Evolutionary conservation across 2,888 invertebrate species (phyloP), one percentile per base, ranked within the genome.

Genomic region (Hirtodrosophila histrioides): DNA sequence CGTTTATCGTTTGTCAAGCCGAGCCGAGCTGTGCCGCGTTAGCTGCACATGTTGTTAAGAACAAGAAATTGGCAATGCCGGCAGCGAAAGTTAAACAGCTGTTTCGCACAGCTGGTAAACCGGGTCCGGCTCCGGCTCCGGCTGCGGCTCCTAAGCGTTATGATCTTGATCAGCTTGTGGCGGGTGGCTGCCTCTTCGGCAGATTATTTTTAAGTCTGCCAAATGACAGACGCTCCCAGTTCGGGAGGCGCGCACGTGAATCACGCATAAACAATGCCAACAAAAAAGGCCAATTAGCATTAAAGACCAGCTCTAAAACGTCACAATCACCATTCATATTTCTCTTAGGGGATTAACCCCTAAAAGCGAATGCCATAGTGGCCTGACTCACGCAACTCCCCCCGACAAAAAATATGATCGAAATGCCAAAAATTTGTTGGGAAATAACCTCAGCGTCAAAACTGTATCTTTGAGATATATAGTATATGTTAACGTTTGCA

Each of bases 71-170:
- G 60, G 55, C 74, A 57, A 53, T 41, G 72, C 67, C 77, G 66
- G 69, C 85, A 86, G 82, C 85, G 87, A 86, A 82, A 82, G 87
- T 86, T 75, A 43, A 72, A 71, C 81, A 80, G 85, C 85, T 84
- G 80, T 83, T 77, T 33, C 57, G 63, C 51, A 62, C 81, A 82
- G 81, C 81, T 82, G 87, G 55, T n/a, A 81, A 82, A 82, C 82
- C 87, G 82, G 82, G n/a, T n/a, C n/a, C n/a, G n/a, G n/a, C n/a
- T n/a, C n/a, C n/a, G n/a, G n/a, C n/a, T n/a, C n/a, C n/a, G n/a
- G n/a, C n/a, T 84, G 31, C 51, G 24, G 7, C 23, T 49, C 50
- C 31, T 66, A 66, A 65, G 12, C 65, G 33, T 56, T 55, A 49
- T 66, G 55, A 50, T 62, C 75, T 53, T 69, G 62, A 74, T 74